A percentile compares a stretch with the other conserved stretches of the same genome.
Conservation (phyloP, 2,113 vertebrate genomes). For the Phoxinus phoxinus region DNA sequence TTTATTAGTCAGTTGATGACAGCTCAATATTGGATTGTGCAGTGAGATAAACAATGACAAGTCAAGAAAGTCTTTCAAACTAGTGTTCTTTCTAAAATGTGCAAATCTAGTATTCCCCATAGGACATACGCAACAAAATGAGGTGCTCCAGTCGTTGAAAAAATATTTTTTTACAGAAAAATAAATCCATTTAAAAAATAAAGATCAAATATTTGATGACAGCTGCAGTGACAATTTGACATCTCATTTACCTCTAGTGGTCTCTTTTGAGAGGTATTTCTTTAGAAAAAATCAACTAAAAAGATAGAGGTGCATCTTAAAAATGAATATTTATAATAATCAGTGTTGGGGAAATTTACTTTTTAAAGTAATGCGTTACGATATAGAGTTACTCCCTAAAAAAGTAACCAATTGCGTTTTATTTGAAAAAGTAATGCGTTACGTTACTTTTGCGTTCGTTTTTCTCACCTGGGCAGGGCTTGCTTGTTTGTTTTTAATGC, state of each 20-base stretch:
- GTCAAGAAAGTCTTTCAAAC: neutral
- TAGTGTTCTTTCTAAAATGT: neutral
- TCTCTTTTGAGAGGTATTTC: neutral
- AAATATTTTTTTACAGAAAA: neutral
- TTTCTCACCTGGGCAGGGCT: too few species aligned
- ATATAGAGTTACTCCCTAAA: too few species aligned
- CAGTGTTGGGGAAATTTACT: too few species aligned
- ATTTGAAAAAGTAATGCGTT: too few species aligned
- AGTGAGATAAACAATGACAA: neutral
- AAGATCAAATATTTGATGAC: neutral
- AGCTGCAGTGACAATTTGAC: neutral
- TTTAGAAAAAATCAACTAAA: neutral
- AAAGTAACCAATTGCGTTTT: too few species aligned
- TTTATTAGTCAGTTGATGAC: neutral
- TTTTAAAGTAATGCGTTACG: too few species aligned
- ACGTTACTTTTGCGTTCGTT: too few species aligned
- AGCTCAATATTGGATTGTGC: neutral
- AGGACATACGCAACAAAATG: neutral
- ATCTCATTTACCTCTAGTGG: neutral
- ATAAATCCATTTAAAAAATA: neutral
- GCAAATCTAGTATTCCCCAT: neutral
- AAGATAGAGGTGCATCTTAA: neutral
- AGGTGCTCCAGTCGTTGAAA: neutral
- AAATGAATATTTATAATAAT: too few species aligned
- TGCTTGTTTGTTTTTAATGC: too few species aligned